Evolutionary conservation across 2,113 vertebrate genomes (phyloP), one percentile per base, ranked within the genome.

Genomic region (Fukomys damarensis): DNA sequence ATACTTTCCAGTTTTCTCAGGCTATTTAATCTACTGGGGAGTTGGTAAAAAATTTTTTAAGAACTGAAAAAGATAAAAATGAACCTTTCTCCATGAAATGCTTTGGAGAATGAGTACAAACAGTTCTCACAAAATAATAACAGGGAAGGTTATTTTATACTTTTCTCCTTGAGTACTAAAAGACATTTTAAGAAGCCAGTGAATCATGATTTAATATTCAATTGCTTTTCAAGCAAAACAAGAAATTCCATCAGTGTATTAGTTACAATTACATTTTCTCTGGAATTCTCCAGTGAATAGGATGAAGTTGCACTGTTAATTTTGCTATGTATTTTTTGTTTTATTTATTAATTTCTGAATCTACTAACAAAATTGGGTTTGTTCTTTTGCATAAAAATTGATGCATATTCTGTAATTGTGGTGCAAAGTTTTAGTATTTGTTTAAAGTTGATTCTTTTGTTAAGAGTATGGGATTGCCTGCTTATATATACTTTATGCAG

Each of bases 161-260:
- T 86, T 86, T 90, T 89, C 22, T 79, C 68, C 32, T 35, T 52
- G 83, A 66, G 81, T 83, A 80, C 61, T 32, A 74, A 94, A 81
- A 76, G 66, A 13, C 91, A 94, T 86, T 96, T 94, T 89, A 93
- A 87, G 79, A 96, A 95, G 65, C 8, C 11, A 96, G 83, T 91
- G 86, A 95, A 95, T 92, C 43, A 72, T 81, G 58, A 84, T 89
- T 96, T 96, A 94, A 96, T 91, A 83, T 84, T 95, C 86, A 84
- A 80, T 35, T 89, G 90, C 46, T 96, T 96, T 96, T 93, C 80
- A 88, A 91, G 74, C 52, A 96, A 94, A 95, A 89, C 77, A 93
- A 91, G 72, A 93, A 92, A 92, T 74, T 79, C 52, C 20, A 93
- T 79, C 17, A 95, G 41, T 17, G 19, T 76, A 28, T 92, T 35